Evolutionary conservation across 2,113 vertebrate genomes (phyloP), one percentile per base, ranked within the genome.

Genomic region (Pluvialis apricaria): DNA sequence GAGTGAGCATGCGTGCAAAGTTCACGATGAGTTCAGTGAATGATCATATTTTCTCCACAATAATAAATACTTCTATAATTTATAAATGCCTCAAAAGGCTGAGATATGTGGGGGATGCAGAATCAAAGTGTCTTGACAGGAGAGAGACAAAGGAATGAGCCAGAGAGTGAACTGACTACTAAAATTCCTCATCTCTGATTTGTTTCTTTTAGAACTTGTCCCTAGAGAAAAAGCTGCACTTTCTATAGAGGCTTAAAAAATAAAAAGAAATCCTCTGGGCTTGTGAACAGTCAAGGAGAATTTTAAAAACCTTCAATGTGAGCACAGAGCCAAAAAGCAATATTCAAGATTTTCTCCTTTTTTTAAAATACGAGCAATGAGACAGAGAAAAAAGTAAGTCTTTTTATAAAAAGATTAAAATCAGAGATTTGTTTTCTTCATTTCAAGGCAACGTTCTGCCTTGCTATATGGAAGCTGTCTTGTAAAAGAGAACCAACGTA

Each of bases 11-110:
- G 78, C 75, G 78, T 87, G 91, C 66, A 96, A 91, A 94, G 96
- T 96, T 97, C 97, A 94, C 6, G 11, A 57, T 0, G 10, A 97
- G 97, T 94, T 96, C 92, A 96, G 73, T 82, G 73, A 96, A 97
- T 84, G 95, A 96, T 95, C 95, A 54, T 91, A 66, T 94, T 92
- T 94, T 95, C 95, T 82, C 58, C 91, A 91, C 91, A 95, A 96
- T 96, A 96, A 97, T 95, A 97, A 97, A 96, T 97, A 95, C 58
- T 94, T 96, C 78, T 92, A 73, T 70, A 96, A 97, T 97, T 92
- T 92, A 96, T 85, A 97, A 96, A 96, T 92, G 92, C 97, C 86
- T 94, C 5, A 0, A 82, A 95, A 95, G 78, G 66, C 91, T 95
- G 86, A 88, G 92, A 90, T 92, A 95, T 82, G 92, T 96, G 95